Base-by-base conservation (phyloP, 2,113 vertebrate genomes). In the Chaenogobius annularis region DNA sequence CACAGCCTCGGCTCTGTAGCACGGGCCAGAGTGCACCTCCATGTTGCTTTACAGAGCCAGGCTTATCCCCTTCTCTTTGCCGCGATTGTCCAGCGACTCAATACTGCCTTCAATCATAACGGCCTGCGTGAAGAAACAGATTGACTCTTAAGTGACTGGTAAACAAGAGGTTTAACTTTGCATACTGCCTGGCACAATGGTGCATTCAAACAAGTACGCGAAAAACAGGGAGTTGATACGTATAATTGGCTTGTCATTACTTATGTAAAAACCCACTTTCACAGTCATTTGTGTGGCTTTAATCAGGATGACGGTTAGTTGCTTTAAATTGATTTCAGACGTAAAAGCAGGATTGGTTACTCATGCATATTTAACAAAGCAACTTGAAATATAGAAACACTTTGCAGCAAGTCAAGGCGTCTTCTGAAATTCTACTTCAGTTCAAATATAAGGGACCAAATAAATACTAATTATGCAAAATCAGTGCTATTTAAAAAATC, bases 41-140 rank as follows among this genome's bases (percentile, higher is more conserved):
- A 61, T 75, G 67, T 78, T 73, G 71, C 82, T 82, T 77, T 83
- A 80, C 83, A 84, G 70, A 46, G 58, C 26, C 1, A 22, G 72
- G 81, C 80, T 89, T 85, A 85, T 84, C 73, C 65, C 67, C 54
- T 56, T 84, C 76, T 85, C 68, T 80, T 71, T 78, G 73, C 22
- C 66, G 59, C 37, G 68, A 79, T 81, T 87, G 85, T 88, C 68
- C 22, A 63, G 66, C 71, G 22, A 8, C 76, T 89, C 82, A 78
- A 74, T 85, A 17, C 78, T 68, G 83, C 83, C 74, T 87, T 89
- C 89, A 88, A 80, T 90, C 84, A 84, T 20, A 66, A 73, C 81
- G 70, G 48, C 20, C 66, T 37, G 23, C 48, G 66, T 84, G 64
- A 83, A 78, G 76, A 76, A 76, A 75, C 14, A 61, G 76, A 76